Percentiles rank a stretch among this genome's conserved stretches.
phyloP scores from a whole-genome alignment of 2,113 vertebrate species.

The Oreochromis tanganicae region DNA sequence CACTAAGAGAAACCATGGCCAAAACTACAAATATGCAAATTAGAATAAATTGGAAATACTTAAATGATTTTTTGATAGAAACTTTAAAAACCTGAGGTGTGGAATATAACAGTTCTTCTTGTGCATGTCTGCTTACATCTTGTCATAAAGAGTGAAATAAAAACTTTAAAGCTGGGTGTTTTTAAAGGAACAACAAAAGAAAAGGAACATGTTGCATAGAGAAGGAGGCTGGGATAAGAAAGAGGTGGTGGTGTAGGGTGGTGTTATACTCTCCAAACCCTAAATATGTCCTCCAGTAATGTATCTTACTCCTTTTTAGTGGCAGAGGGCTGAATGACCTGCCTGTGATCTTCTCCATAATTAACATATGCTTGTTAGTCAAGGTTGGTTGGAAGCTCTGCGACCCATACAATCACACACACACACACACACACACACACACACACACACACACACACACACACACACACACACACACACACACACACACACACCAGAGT shows the following conservation, averaged over 20 bases:
- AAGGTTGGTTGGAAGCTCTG: conserved; percentile 88
- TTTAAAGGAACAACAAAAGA: neutral
- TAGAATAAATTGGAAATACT: neutral
- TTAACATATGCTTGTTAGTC: conserved; percentile 98
- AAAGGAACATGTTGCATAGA: neutral
- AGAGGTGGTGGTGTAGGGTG: neutral
- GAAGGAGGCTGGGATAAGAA: neutral
- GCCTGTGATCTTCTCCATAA: conserved; percentile 93
- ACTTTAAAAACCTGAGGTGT: neutral
- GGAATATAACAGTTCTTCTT: neutral
- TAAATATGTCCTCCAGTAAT: conserved; percentile 84
- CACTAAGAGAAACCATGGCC: neutral
- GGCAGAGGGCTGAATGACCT: conserved; percentile 89
- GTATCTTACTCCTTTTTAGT: conserved; percentile 83
- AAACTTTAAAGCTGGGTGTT: neutral
- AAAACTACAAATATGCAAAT: neutral
- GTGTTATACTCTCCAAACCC: conserved; percentile 73
- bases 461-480: conserved; percentile 6
- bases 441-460: conserved; percentile 9
- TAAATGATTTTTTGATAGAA: neutral
- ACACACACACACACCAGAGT: neutral
- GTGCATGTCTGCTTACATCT: neutral
- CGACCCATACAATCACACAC: neutral
- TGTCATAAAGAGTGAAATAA: neutral
- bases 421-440: conserved; percentile 2